phyloP scores from a whole-genome alignment of 2,888 invertebrate species.

The Hymenopus coronatus region DNA sequence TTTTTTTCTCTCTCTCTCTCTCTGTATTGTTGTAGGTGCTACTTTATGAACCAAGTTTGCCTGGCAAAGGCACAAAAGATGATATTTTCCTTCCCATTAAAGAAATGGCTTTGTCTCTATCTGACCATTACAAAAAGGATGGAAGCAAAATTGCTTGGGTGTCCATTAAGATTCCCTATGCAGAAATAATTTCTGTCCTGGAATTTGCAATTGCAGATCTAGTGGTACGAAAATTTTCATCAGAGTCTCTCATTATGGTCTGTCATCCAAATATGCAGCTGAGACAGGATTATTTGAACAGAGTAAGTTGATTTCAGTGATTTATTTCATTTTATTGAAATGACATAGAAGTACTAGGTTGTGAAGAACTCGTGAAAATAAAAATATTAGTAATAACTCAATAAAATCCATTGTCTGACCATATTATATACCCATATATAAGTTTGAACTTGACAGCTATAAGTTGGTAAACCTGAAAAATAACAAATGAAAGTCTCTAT shows the following conservation, averaged over 20 bases:
- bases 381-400: too few relatives aligned
- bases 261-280: slow-evolving; percentile 66
- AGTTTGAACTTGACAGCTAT: too few relatives aligned
- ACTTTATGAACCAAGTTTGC: slow-evolving; percentile 60
- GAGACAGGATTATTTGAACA: slow-evolving; percentile 82
- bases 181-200: slow-evolving; percentile 41
- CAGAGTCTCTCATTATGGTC: slow-evolving; percentile 70
- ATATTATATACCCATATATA: too few relatives aligned
- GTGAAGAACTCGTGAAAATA: too few relatives aligned
- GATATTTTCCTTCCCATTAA: slow-evolving; percentile 64
- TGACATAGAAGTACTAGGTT: too few relatives aligned
- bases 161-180: slow-evolving; percentile 59
- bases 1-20: too few relatives aligned
- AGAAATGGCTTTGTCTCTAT: slow-evolving; percentile 58
- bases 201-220: slow-evolving; percentile 64
- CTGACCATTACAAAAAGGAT: slow-evolving; percentile 64
- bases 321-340: neutral
- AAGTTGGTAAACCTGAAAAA: too few relatives aligned
- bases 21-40: slow-evolving; percentile 58
- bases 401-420: too few relatives aligned
- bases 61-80: slow-evolving; percentile 59
- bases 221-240: slow-evolving; percentile 65
- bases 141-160: slow-evolving; percentile 68
- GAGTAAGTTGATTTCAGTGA: slow-evolving; percentile 54
- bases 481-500: too few relatives aligned